Evolutionary conservation across 23 tunicate genomes (phyloP), one percentile per base, ranked within the genome.

Genomic region (Corella eumyota): DNA sequence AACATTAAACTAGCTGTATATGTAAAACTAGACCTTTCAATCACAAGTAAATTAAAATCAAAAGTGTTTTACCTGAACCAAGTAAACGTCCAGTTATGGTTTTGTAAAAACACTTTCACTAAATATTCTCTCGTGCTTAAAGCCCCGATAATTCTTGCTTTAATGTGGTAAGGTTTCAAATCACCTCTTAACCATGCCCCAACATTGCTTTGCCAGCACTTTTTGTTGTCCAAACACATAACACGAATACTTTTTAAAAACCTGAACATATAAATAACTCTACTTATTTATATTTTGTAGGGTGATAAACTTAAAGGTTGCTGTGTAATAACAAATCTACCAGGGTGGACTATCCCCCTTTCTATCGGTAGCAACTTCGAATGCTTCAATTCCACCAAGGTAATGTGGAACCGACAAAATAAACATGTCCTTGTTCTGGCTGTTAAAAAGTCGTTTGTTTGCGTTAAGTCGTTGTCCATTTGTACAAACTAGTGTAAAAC

Each of bases 31-130:
- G n/a, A n/a, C n/a, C n/a, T n/a, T n/a, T n/a, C n/a, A n/a, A n/a
- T n/a, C n/a, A n/a, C n/a, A n/a, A n/a, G n/a, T n/a, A n/a, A n/a
- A n/a, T n/a, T n/a, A n/a, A n/a, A n/a, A n/a, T n/a, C n/a, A n/a
- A n/a, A n/a, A n/a, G n/a, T n/a, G n/a, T n/a, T n/a, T 33, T 63
- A 85, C 95, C 95, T 85, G 67, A 56, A 58, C 95, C 95, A 76
- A 19, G 81, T 55, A 65, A 56, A 62, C 11, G 68, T 35, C 95
- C 95, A 85, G 0, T 31, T 22, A 60, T 85, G 78, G 54, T 77
- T 77, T 47, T 77, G 95, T 53, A 65, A 32, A 45, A 85, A 62
- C 25, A 77, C 85, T 66, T 85, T 85, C n/a, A n/a, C 33, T 30
- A 76, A 54, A 58, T 85, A 77, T 35, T 85, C 95, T 32, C 49